Evolutionary conservation across 1,140 invertebrate genomes (phyloP).

Genomic region (Bombus consobrinus): DNA sequence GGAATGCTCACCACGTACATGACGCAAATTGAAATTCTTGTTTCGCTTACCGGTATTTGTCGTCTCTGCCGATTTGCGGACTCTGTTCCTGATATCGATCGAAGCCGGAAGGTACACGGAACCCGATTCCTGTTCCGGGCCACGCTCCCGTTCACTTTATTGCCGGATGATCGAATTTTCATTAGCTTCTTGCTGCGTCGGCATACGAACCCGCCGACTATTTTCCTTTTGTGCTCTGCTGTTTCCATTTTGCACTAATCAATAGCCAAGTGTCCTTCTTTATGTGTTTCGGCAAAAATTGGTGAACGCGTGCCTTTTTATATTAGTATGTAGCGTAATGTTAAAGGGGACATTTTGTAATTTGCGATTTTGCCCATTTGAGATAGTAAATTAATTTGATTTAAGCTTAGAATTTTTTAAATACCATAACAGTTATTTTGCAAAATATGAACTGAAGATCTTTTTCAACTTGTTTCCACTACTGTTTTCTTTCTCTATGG

Average conservation of each 20-base stretch:
- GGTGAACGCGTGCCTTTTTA: background rate
- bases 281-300: background rate
- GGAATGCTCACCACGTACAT: slow-evolving; percentile 59
- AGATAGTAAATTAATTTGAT: no score
- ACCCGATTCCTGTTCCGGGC: background rate
- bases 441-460: no score
- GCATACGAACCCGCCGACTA: background rate
- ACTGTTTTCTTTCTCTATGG: no score
- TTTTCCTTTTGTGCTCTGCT: background rate
- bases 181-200: slow-evolving; percentile 11
- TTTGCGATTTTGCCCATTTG: no score
- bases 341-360: no score
- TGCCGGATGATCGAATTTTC: background rate
- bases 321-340: no score
- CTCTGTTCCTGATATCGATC: slow-evolving; percentile 34
- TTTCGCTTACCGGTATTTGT: slow-evolving; percentile 69
- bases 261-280: background rate
- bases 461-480: no score
- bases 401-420: no score
- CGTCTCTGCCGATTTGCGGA: slow-evolving; percentile 48
- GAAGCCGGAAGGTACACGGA: background rate
- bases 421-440: no score
- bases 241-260: background rate
- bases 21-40: slow-evolving; percentile 73
- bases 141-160: background rate